A percentile compares a stretch with the other conserved stretches of the same genome.
These are phyloP conservation scores for Squalus acanthias DNA, from an alignment of 2,797 vertebrate species.

Conservation along the genomic window DNA sequence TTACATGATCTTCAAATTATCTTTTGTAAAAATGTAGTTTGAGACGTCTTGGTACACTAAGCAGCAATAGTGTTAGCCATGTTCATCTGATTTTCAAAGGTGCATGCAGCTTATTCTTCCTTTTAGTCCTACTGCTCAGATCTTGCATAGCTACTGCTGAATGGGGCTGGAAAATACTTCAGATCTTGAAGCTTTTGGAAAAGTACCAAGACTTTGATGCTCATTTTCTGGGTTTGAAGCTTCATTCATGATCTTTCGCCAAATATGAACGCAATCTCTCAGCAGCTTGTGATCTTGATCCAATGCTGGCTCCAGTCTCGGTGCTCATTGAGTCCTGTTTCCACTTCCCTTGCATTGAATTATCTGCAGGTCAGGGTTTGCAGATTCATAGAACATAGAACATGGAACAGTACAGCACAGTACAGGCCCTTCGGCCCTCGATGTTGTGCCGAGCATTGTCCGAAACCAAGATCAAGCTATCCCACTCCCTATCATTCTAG, in stretches of 20 bases:
- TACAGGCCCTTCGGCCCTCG: too few relatives aligned
- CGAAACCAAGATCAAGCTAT: too few relatives aligned
- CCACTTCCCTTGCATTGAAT: not conserved
- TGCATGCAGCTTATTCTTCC: not conserved
- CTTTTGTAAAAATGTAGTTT: not conserved
- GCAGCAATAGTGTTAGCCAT: not conserved
- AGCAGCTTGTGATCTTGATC: slow-evolving; percentile 17
- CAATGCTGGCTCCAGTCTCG: not conserved
- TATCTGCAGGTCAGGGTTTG: not conserved
- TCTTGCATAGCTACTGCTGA: not conserved
- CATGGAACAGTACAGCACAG: too few relatives aligned
- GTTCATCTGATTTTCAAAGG: not conserved
- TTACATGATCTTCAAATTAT: not conserved
- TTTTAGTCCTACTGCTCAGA: not conserved
- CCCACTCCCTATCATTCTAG: too few relatives aligned
- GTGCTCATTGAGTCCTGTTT: not conserved
- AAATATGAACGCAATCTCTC: not conserved
- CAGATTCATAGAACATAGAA: not conserved
- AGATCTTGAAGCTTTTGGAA: not conserved
- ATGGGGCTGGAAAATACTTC: not conserved
- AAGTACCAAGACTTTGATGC: not conserved
- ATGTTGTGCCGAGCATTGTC: too few relatives aligned
- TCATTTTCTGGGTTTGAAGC: slow-evolving; percentile 1
- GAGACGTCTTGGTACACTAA: not conserved
- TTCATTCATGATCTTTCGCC: not conserved